A percentile compares a stretch with the other conserved stretches of the same genome.
These are phyloP conservation scores for Scaptomyza reducta DNA, from an alignment of 2,888 invertebrate species.

Conservation along the genomic window DNA sequence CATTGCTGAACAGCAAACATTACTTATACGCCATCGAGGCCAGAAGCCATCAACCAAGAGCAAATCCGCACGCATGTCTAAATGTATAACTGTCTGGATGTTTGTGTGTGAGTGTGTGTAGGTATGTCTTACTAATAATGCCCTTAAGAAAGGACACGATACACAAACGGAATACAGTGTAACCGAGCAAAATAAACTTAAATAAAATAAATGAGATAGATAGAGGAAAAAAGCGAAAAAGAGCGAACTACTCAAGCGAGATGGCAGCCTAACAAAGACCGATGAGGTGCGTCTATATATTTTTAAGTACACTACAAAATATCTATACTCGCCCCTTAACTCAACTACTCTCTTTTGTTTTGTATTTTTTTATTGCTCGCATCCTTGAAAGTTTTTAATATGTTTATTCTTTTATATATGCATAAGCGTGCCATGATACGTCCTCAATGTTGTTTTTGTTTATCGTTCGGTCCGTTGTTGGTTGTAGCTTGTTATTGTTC, in stretches of 20 bases:
- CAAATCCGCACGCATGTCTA: conserved; percentile 50
- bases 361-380: conserved; percentile 56
- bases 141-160: conserved; percentile 64
- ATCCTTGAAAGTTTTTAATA: conserved; percentile 78
- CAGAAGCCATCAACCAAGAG: conserved; percentile 65
- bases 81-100: conserved; percentile 2
- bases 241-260: not conserved
- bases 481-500: conserved; percentile 15
- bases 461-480: conserved; percentile 24
- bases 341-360: conserved; percentile 25
- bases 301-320: conserved; percentile 37
- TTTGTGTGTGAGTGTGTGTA: not conserved
- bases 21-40: conserved; percentile 69
- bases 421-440: conserved; percentile 34
- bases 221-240: not conserved
- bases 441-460: conserved; percentile 62
- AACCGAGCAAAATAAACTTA: conserved; percentile 38
- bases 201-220: conserved; percentile 51
- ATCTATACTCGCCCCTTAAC: not conserved
- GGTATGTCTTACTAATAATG: conserved; percentile 66
- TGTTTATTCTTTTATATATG: conserved; percentile 60
- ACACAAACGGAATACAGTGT: conserved; percentile 47
- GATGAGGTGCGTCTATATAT: conserved; percentile 49
- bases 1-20: conserved; percentile 43
- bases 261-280: conserved; percentile 29